phyloP scores from a whole-genome alignment of 1,140 invertebrate genomes.

The Heliconius hewitsoni region DNA sequence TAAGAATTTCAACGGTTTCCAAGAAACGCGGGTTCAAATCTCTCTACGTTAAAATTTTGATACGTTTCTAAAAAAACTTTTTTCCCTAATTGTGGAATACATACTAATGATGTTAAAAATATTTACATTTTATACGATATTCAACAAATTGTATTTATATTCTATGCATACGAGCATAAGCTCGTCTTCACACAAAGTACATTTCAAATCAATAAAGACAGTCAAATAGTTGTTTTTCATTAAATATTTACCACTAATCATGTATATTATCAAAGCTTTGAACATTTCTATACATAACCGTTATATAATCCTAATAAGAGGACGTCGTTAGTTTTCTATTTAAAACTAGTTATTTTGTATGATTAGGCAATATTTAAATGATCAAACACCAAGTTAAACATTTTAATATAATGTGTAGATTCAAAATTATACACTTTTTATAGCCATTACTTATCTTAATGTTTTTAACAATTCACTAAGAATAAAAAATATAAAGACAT shows the following conservation, averaged over 20 bases:
- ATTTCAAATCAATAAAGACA: background rate
- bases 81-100: too few species aligned
- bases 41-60: too few species aligned
- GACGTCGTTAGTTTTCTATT: background rate
- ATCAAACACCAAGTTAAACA: slow-evolving; percentile 1
- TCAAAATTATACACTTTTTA: slow-evolving; percentile 13
- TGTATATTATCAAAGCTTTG: background rate
- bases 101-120: too few species aligned
- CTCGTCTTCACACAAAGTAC: background rate
- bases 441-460: slow-evolving; percentile 15
- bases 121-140: background rate
- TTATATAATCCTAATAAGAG: background rate
- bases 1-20: too few species aligned
- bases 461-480: slow-evolving; percentile 5
- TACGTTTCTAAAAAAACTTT: background rate
- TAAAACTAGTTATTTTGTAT: slow-evolving; percentile 9
- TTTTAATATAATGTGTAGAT: slow-evolving; percentile 6
- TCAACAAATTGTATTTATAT: background rate
- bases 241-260: background rate
- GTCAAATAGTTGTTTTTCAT: background rate
- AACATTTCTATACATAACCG: slow-evolving; percentile 14
- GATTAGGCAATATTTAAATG: slow-evolving; percentile 13
- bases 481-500: slow-evolving; percentile 11
- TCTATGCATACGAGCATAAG: background rate
- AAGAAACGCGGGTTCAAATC: too few species aligned